Evolutionary conservation across 2,113 vertebrate species (phyloP).

Genomic region (Glaucidium brasilianum): DNA sequence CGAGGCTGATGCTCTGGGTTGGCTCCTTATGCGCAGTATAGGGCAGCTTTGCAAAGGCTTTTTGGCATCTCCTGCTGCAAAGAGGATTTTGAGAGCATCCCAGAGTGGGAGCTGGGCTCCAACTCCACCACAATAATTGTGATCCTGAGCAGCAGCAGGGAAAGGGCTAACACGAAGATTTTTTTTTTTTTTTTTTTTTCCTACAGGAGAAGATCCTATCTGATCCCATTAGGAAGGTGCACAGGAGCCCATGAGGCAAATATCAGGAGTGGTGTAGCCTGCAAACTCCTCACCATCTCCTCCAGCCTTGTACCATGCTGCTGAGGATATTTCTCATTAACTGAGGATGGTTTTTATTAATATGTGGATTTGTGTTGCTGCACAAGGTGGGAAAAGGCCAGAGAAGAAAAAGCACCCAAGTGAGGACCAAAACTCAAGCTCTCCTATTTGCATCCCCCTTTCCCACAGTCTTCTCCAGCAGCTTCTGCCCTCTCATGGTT

Average conservation of each 20-base stretch:
- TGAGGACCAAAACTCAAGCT: neutral
- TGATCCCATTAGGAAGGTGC: neutral
- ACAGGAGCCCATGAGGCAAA: neutral
- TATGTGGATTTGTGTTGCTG: neutral
- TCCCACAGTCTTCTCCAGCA: conserved; percentile 31
- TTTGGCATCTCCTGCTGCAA: neutral
- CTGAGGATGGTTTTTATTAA: neutral
- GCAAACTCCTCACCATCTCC: neutral
- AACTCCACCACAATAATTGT: neutral
- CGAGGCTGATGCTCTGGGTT: neutral
- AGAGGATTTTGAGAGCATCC: neutral
- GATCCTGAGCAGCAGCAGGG: too few relatives aligned
- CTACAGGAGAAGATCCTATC: neutral
- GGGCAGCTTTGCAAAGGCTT: neutral
- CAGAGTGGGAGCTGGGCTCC: neutral
- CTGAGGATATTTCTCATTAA: neutral
- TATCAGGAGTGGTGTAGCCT: fast-evolving
- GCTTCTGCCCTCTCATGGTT: neutral
- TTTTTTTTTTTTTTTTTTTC: too few relatives aligned
- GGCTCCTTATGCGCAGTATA: neutral
- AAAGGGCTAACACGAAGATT: neutral
- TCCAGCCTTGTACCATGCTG: neutral
- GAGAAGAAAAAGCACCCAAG: neutral
- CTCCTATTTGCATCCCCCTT: neutral
- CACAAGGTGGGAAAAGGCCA: conserved; percentile 7